A percentile compares a stretch with the other conserved stretches of the same genome.
Conservation (phyloP, 2,888 invertebrate species). For the Euplexia lucipara region DNA sequence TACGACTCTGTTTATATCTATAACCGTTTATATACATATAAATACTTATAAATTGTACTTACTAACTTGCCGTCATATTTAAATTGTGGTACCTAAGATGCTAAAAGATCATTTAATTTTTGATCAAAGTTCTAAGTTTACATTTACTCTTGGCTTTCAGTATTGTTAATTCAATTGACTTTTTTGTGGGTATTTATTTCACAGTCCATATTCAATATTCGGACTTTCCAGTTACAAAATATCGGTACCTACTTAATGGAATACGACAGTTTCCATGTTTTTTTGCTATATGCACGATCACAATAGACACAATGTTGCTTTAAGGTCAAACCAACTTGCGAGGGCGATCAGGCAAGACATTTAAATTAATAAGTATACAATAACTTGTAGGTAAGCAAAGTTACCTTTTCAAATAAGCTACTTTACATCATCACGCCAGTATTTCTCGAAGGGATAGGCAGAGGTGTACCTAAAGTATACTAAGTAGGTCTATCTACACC, state of each 20-base stretch:
- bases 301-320: constrained; percentile 26
- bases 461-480: no score
- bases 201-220: constrained; percentile 15
- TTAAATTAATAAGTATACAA: constrained; percentile 5
- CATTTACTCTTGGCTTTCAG: no score
- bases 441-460: no score
- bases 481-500: no score
- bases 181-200: not conserved
- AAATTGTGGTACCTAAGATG: no score
- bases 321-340: constrained; percentile 39
- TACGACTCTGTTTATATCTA: no score
- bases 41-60: no score
- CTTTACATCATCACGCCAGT: no score
- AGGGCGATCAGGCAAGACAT: constrained; percentile 28
- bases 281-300: constrained; percentile 11
- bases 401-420: constrained; percentile 2
- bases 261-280: constrained; percentile 36
- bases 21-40: no score
- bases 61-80: no score
- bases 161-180: not conserved
- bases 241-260: constrained; percentile 18
- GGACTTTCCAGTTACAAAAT: constrained; percentile 27
- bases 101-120: no score
- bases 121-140: no score
- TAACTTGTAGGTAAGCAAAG: constrained; percentile 1